Evolutionary conservation across 2,888 invertebrate genomes (phyloP), one percentile per base, ranked within the genome.

Genomic region (Melinaea marsaeus): DNA sequence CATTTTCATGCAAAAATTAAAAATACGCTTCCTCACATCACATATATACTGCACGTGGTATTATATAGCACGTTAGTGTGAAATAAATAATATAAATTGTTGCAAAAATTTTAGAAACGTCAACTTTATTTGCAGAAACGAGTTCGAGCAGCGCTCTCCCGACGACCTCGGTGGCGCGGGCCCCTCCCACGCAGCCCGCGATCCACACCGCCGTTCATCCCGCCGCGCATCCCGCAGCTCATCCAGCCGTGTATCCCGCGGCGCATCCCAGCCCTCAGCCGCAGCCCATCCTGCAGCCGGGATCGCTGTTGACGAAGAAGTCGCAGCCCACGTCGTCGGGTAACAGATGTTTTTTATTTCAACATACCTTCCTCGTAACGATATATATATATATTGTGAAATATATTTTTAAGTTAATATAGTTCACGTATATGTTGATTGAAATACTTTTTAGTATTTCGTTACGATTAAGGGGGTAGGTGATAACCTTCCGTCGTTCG

Each of bases 281-380:
- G 33, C 66, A 54, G 42, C 69, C 70, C 67, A 68, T 63, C 54
- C 65, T 69, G 46, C 68, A 69, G 57, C 72, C 71, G 58, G 57
- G 69, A 13, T 68, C 66, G 60, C 69, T 71, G 62, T 70, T 71
- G 54, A 65, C 70, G 35, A 73, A 72, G 70, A 81, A 81, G 67
- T 76, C 79, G 54, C 81, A 85, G 69, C 85, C 86, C 61, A 83
- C 85, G 68, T 86, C 89, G 72, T 87, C 89, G 69, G 86, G 89
- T 89, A 71, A 79, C 75, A 60, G 37, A 13, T 34, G 13, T 48
- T 35, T 51, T 46, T 32, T 57, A 45, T 13, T 37, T 2, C 7
- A 7, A 37, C 22, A 22, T 22, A 22, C 22, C 22, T 22, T 22
- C 22, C 22, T 22, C 22, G 22, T 22, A 22, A 22, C 22, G 22